phyloP scores from a whole-genome alignment of 2,888 invertebrate genomes.

The Coenonympha arcania region DNA sequence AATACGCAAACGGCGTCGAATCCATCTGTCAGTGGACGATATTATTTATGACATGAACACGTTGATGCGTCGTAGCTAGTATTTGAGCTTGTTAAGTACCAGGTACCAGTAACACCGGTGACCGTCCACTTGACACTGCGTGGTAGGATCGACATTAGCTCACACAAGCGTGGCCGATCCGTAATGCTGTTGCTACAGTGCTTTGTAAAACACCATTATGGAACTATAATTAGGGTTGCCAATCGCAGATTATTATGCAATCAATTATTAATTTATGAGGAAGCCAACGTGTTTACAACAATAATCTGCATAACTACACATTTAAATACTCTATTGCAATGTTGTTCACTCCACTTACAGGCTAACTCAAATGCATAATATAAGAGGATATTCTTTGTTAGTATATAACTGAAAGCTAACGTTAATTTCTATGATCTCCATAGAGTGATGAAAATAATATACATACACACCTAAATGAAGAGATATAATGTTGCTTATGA shows the following conservation, averaged over 20 bases:
- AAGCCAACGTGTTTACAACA: too few relatives aligned
- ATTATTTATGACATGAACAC: conserved; percentile 1
- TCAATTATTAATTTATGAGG: too few relatives aligned
- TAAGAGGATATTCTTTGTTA: too few relatives aligned
- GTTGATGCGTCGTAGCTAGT: background rate
- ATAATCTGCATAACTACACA: too few relatives aligned
- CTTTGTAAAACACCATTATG: conserved; percentile 17
- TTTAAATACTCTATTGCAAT: too few relatives aligned
- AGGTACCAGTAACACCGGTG: background rate
- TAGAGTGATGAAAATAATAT: too few relatives aligned
- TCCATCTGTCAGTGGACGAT: background rate
- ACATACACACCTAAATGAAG: too few relatives aligned
- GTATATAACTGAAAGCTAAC: too few relatives aligned
- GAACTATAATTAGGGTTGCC: conserved; percentile 1
- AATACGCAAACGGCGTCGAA: background rate
- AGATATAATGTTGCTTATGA: too few relatives aligned
- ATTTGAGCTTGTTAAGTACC: conserved; percentile 17
- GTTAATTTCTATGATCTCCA: too few relatives aligned
- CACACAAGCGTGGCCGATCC: conserved; percentile 27
- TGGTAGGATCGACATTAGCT: conserved; percentile 25
- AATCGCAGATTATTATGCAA: background rate
- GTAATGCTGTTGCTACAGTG: conserved; percentile 25
- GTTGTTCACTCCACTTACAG: too few relatives aligned
- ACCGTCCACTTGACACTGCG: conserved; percentile 13
- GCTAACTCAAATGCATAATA: too few relatives aligned